Evolutionary conservation across 2,888 invertebrate genomes (phyloP).

Genomic region (Pammene fasciana): DNA sequence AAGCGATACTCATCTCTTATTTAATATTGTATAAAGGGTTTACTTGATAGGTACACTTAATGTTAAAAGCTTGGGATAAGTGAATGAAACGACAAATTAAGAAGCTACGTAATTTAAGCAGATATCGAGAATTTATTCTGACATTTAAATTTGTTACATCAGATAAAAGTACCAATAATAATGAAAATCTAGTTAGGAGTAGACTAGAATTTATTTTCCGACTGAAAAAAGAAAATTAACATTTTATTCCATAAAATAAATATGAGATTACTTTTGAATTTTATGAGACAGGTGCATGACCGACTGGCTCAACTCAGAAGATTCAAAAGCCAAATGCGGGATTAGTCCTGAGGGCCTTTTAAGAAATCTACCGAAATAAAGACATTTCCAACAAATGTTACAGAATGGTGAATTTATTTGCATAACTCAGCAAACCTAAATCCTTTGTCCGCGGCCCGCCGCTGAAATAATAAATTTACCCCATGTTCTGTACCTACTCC

Average conservation of each 20-base stretch:
- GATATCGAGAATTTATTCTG: constrained; percentile 3
- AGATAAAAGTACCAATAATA: not conserved
- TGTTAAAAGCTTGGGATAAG: constrained; percentile 22
- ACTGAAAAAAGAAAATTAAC: constrained; percentile 8
- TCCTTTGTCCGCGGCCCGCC: constrained; percentile 78
- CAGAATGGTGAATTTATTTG: constrained; percentile 83
- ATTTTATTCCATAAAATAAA: constrained; percentile 21
- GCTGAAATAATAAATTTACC: constrained; percentile 81
- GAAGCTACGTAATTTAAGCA: not conserved
- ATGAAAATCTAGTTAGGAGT: not conserved
- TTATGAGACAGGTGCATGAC: constrained; percentile 59
- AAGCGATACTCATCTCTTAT: constrained; percentile 2
- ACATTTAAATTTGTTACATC: constrained; percentile 2
- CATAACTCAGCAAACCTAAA: constrained; percentile 81
- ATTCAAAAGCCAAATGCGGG: constrained; percentile 71
- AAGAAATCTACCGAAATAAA: constrained; percentile 80
- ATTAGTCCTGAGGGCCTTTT: constrained; percentile 74
- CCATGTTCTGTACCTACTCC: constrained; percentile 75
- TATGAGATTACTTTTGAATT: constrained; percentile 52
- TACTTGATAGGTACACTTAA: constrained; percentile 17
- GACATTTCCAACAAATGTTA: constrained; percentile 82
- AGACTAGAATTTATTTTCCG: constrained; percentile 17
- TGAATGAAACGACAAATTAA: constrained; percentile 25
- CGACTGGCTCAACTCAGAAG: constrained; percentile 61
- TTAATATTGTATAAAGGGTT: constrained; percentile 1